These are phyloP conservation scores for Athalia cordata DNA, from an alignment of 2,888 invertebrate species.

Conservation along the genomic window DNA sequence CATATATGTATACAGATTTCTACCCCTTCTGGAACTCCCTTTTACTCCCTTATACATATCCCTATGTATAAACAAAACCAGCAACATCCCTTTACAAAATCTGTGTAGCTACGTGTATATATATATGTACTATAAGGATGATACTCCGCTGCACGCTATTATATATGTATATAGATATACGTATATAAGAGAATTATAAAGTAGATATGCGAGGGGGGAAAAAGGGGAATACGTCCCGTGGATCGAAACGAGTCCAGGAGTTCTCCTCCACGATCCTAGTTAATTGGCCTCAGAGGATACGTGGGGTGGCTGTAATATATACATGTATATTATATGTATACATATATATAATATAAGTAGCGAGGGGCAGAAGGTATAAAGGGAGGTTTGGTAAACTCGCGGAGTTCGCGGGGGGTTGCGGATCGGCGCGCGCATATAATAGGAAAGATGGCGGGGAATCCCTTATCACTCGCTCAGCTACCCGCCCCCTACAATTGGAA, in stretches of 20 bases:
- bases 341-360: no score
- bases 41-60: constrained; percentile 8
- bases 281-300: constrained; percentile 39
- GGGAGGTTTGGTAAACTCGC: not conserved
- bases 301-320: not conserved
- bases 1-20: no score
- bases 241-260: constrained; percentile 38
- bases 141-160: not conserved
- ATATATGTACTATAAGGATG: not conserved
- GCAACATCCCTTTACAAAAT: not conserved
- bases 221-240: constrained; percentile 1
- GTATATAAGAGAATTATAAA: not conserved
- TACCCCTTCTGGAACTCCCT: not conserved
- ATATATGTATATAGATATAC: not conserved
- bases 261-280: constrained; percentile 31
- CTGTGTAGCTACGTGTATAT: not conserved
- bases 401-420: not conserved
- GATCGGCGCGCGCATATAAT: constrained; percentile 58
- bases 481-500: constrained; percentile 62
- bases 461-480: constrained; percentile 62
- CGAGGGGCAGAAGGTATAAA: no score
- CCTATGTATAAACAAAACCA: constrained; percentile 12
- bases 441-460: constrained; percentile 63
- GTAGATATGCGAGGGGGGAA: not conserved
- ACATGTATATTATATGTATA: not conserved